These are phyloP conservation scores for Diachasmimorpha longicaudata DNA, from an alignment of 1,140 invertebrate genomes.

Conservation along the genomic window DNA sequence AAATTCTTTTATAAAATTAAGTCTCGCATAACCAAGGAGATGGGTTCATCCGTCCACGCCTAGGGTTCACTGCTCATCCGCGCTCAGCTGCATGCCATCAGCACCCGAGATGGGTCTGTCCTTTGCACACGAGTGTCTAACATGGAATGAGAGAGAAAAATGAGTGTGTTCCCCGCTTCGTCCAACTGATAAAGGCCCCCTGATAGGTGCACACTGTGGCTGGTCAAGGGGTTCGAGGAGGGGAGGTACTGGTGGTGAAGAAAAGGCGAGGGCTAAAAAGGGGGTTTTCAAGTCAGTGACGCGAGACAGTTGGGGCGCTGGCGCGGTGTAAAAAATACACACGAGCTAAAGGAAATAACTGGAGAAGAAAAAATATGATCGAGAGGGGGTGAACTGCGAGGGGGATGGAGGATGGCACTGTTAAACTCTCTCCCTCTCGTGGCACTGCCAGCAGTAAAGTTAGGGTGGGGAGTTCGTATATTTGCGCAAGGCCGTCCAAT, in stretches of 20 bases:
- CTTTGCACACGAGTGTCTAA: background rate
- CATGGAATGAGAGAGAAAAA: background rate
- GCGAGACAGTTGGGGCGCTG: constrained; percentile 46
- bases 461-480: constrained; percentile 59
- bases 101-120: background rate
- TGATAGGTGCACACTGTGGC: background rate
- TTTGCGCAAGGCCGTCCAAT: constrained; percentile 62
- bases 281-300: constrained; percentile 36
- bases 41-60: background rate
- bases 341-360: constrained; percentile 27
- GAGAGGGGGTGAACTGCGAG: constrained; percentile 15
- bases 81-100: background rate
- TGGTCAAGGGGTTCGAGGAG: constrained; percentile 38
- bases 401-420: constrained; percentile 25
- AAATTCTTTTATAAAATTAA: background rate
- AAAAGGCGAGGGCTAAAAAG: constrained; percentile 24
- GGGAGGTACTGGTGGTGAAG: constrained; percentile 36
- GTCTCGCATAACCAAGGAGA: background rate
- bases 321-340: constrained; percentile 1
- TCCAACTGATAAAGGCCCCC: background rate
- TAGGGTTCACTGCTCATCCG: background rate
- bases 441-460: constrained; percentile 12
- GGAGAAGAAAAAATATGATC: constrained; percentile 35
- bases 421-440: constrained; percentile 1
- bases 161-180: too few species aligned